Conservation (phyloP, 2,888 invertebrate genomes). For the Ophion obscuratus region DNA sequence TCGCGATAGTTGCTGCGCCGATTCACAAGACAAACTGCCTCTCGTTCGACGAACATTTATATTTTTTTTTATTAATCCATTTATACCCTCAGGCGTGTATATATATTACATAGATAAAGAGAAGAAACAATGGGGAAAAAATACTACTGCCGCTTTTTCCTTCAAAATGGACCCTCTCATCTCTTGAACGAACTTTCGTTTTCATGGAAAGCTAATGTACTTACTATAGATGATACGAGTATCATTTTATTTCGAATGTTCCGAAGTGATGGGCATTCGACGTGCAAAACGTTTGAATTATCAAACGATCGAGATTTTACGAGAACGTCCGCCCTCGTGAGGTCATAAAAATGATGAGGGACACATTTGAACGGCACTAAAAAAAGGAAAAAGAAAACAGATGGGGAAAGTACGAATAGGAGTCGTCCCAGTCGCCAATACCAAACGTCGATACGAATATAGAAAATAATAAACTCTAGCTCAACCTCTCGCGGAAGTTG, state of each 20-base stretch:
- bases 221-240: constrained; percentile 41
- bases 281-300: constrained; percentile 42
- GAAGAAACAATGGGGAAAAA: constrained; percentile 26
- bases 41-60: constrained; percentile 39
- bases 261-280: constrained; percentile 32
- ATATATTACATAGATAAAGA: constrained; percentile 54
- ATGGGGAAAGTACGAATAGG: neutral
- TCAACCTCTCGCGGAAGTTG: constrained; percentile 48
- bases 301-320: constrained; percentile 29
- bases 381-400: constrained; percentile 22
- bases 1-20: constrained; percentile 22
- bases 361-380: constrained; percentile 64
- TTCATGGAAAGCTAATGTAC: constrained; percentile 47
- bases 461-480: constrained; percentile 60
- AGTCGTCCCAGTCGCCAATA: constrained; percentile 58
- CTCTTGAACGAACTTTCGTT: constrained; percentile 56
- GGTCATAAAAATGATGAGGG: constrained; percentile 28
- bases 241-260: constrained; percentile 40
- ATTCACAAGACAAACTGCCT: constrained; percentile 48
- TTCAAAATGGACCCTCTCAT: constrained; percentile 59
- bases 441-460: constrained; percentile 60
- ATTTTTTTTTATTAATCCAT: constrained; percentile 45
- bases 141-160: constrained; percentile 48
- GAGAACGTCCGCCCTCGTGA: constrained; percentile 1
- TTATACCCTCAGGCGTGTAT: constrained; percentile 52